Base-by-base conservation (phyloP, 2,797 vertebrate genomes). In the Falco naumanni region DNA sequence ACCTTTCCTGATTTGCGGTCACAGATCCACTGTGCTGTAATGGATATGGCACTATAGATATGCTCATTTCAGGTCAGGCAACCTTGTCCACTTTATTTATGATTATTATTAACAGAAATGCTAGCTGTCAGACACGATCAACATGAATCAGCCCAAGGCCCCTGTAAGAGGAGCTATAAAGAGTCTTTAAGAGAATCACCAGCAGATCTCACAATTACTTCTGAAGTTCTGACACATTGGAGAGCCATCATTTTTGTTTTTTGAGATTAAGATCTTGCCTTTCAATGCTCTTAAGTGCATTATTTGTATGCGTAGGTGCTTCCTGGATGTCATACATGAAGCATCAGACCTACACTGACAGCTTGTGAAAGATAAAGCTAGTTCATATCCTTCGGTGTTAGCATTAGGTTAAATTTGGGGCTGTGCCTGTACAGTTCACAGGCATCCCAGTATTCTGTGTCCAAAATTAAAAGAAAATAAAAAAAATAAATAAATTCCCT, bases 1-100 rank as follows among this genome's bases (percentile, higher is more conserved):
- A 93, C 96, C 87, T 90, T 79, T 53, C 92, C 85, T 87, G 93
- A 95, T 81, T 94, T 91, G 96, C 29, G 9, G 93, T 91, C 54
- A 33, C 61, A 93, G 94, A 95, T 86, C 75, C 90, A 69, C 90
- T 80, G 50, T 94, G 90, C 89, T 51, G 48, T 95, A 97, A 97
- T 97, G 95, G 96, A 97, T 97, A 92, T 83, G 80, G 91, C 91
- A 54, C 87, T 80, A 75, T 94, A 96, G 96, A 96, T 94, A 90
- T 66, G 96, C 96, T 97, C 94, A 91, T 97, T 97, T 97, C 96
- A 86, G 97, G 97, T 97, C 97, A 97, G 95, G 96, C 94, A 97
- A 98, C 98, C 98, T 97, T 98, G 97, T 98, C 97, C 87, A 16
- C 26, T 97, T 98, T 98, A 97, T 97, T 98, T 98, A 98, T 97